Conservation (phyloP, 2,113 vertebrate genomes). For the Pterocles burchelli region DNA sequence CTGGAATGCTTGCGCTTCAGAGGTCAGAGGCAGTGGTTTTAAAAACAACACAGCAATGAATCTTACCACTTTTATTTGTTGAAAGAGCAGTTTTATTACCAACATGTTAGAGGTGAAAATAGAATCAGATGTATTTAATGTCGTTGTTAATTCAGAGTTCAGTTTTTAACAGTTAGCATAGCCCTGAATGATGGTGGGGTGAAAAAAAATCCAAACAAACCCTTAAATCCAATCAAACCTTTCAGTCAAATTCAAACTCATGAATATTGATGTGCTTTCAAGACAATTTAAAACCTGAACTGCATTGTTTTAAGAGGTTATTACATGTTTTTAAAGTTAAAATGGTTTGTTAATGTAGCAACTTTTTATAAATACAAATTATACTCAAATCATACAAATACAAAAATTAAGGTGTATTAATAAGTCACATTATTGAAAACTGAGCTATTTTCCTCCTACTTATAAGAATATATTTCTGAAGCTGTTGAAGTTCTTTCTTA, state of each 20-base stretch:
- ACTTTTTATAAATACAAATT: not conserved
- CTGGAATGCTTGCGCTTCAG: not conserved
- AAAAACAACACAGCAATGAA: not conserved
- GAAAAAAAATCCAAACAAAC: not conserved
- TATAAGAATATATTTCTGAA: not conserved
- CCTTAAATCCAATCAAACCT: not conserved
- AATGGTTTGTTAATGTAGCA: not conserved
- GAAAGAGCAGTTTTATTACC: not conserved
- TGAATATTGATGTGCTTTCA: not conserved
- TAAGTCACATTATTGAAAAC: not conserved
- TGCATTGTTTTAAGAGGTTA: not conserved
- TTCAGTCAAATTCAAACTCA: not conserved
- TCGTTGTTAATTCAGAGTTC: not conserved
- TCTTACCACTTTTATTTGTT: not conserved
- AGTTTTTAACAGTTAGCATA: not conserved
- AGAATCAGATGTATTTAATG: not conserved
- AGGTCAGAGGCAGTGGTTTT: not conserved
- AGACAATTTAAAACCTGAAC: not conserved
- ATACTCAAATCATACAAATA: not conserved
- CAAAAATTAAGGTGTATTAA: not conserved
- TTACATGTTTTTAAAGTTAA: not conserved
- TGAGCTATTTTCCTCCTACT: not conserved
- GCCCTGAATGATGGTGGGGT: not conserved
- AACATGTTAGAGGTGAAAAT: not conserved
- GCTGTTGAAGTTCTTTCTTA: not conserved